phyloP scores from a whole-genome alignment of 2,888 invertebrate genomes.

The Lutraria lutraria region DNA sequence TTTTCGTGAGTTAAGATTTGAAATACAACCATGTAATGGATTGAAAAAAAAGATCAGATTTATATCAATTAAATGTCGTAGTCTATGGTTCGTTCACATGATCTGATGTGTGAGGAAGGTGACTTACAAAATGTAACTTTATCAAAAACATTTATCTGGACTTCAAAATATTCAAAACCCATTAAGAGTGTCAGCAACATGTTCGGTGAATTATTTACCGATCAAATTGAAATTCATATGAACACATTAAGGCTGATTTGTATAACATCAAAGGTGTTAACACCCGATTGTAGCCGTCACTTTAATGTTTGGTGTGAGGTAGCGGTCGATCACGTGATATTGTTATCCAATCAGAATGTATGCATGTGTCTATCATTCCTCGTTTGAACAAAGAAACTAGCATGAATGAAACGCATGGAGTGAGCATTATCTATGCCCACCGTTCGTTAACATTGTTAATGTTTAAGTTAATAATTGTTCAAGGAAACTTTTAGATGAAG shows the following conservation, averaged over 20 bases:
- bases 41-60: no score
- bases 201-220: constrained; percentile 10
- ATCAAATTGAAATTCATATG: constrained; percentile 13
- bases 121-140: neutral
- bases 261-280: constrained; percentile 17
- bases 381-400: neutral
- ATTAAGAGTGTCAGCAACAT: constrained; percentile 4
- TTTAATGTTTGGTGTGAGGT: neutral
- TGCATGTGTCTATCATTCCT: neutral
- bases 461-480: neutral
- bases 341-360: neutral
- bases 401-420: neutral
- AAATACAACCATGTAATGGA: no score
- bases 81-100: no score
- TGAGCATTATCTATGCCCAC: neutral
- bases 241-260: neutral
- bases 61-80: no score
- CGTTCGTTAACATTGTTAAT: neutral
- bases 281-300: neutral
- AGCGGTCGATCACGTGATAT: neutral
- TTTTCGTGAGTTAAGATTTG: no score
- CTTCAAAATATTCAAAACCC: neutral
- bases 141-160: constrained; percentile 19
- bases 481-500: no score
- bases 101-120: neutral